A percentile compares a stretch with the other conserved stretches of the same genome.
Conservation (phyloP, 2,113 vertebrate genomes). For the Protomyctophum bolini region DNA sequence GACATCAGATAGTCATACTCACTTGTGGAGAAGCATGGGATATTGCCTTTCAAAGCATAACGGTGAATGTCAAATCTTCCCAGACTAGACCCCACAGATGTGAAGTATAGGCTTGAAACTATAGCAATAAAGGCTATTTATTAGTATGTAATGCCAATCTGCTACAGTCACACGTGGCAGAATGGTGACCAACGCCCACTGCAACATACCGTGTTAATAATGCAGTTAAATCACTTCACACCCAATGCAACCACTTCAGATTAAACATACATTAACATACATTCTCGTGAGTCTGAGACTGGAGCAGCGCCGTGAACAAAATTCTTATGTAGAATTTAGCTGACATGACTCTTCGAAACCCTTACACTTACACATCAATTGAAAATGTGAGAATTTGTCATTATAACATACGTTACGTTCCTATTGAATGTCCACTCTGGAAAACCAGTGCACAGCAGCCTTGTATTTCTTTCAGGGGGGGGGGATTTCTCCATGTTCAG, state of each 20-base stretch:
- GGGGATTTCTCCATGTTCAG: neutral
- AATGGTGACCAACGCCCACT: too few species aligned
- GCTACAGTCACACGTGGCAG: too few species aligned
- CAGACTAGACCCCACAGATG: too few species aligned
- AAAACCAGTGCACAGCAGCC: neutral
- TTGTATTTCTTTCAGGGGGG: neutral
- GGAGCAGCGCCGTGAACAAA: neutral
- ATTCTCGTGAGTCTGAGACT: slow-evolving; percentile 30
- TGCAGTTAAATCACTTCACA: slow-evolving; percentile 22
- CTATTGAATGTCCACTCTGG: neutral
- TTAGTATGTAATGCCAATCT: too few species aligned
- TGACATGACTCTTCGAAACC: too few species aligned
- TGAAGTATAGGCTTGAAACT: neutral
- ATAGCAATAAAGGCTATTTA: neutral
- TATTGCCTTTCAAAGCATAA: too few species aligned
- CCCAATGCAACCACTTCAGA: neutral
- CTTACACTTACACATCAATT: neutral
- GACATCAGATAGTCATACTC: neutral
- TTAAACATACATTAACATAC: slow-evolving; percentile 25
- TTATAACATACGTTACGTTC: too few species aligned
- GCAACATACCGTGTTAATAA: slow-evolving; percentile 4
- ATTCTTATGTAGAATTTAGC: neutral
- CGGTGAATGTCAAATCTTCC: too few species aligned
- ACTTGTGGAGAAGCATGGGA: too few species aligned
- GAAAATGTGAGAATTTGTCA: too few species aligned